A percentile compares a stretch with the other conserved stretches of the same genome.
These are phyloP conservation scores for Uropsilus gracilis DNA, from an alignment of 2,113 vertebrate species.

Conservation along the genomic window DNA sequence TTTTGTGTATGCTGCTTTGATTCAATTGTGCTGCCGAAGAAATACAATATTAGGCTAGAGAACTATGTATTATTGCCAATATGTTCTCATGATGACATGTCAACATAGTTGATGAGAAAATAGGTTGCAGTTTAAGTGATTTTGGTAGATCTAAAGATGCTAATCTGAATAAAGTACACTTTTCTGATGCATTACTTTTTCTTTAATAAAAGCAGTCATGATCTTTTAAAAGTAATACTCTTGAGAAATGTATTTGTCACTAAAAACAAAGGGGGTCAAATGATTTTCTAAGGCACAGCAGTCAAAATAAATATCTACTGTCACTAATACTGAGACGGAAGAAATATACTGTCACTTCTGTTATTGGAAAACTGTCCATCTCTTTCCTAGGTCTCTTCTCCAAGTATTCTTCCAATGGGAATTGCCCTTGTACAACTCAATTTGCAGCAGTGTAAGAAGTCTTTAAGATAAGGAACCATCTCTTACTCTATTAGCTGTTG, in stretches of 20 bases:
- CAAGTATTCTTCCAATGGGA: slow-evolving; percentile 9
- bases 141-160: slow-evolving; percentile 17
- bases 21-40: neutral
- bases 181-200: slow-evolving; percentile 43
- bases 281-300: slow-evolving; percentile 24
- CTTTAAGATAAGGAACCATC: slow-evolving; percentile 16
- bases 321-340: slow-evolving; percentile 39
- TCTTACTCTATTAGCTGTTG: neutral
- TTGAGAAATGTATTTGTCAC: slow-evolving; percentile 71
- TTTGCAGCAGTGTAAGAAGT: slow-evolving; percentile 27
- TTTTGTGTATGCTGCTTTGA: neutral
- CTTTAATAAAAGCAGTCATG: slow-evolving; percentile 45
- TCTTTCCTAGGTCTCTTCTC: slow-evolving; percentile 25
- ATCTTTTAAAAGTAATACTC: slow-evolving; percentile 29
- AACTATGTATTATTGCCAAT: neutral
- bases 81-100: neutral
- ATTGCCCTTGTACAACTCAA: slow-evolving; percentile 53
- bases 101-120: neutral
- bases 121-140: slow-evolving; percentile 40
- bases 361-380: slow-evolving; percentile 56
- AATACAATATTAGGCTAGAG: neutral
- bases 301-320: slow-evolving; percentile 39
- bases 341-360: slow-evolving; percentile 56
- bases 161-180: slow-evolving; percentile 39
- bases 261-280: slow-evolving; percentile 44